A percentile compares a stretch with the other conserved stretches of the same genome.
Evolutionary conservation across 2,888 invertebrate genomes (phyloP).

Genomic region (Hoplodrina blanda): DNA sequence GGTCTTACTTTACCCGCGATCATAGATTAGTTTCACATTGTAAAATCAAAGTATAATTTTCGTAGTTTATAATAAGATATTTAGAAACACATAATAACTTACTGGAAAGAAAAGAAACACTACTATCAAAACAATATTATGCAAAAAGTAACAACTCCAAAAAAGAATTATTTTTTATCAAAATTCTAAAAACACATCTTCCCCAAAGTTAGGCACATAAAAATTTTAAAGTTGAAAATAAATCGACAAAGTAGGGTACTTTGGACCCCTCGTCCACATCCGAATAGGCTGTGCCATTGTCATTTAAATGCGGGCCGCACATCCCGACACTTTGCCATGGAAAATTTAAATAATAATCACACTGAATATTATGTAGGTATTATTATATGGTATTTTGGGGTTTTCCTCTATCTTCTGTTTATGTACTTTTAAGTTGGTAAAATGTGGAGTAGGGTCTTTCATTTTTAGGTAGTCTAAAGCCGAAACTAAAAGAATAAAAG

Average conservation of each 20-base stretch:
- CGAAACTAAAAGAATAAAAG: no score
- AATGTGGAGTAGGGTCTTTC: background rate
- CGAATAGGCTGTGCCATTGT: constrained; percentile 74
- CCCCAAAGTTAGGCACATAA: constrained; percentile 54
- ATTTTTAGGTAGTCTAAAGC: background rate
- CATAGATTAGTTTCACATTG: no score
- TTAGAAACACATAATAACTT: no score
- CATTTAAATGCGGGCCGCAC: constrained; percentile 82
- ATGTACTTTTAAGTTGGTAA: background rate
- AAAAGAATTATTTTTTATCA: background rate
- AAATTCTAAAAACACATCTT: constrained; percentile 37
- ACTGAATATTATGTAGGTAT: constrained; percentile 61
- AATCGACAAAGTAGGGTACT: constrained; percentile 64
- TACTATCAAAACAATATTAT: background rate
- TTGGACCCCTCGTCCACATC: constrained; percentile 61
- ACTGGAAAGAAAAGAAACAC: background rate
- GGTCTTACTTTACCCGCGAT: no score
- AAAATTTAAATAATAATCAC: constrained; percentile 84
- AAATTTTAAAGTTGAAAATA: constrained; percentile 66
- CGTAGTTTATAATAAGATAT: background rate
- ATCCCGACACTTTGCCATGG: constrained; percentile 72
- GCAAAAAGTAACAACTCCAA: constrained; percentile 11
- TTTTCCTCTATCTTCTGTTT: constrained; percentile 13
- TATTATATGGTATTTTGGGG: constrained; percentile 32
- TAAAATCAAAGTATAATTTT: background rate